Conservation (phyloP, 2,113 vertebrate genomes). For the Dasyornis broadbenti region DNA sequence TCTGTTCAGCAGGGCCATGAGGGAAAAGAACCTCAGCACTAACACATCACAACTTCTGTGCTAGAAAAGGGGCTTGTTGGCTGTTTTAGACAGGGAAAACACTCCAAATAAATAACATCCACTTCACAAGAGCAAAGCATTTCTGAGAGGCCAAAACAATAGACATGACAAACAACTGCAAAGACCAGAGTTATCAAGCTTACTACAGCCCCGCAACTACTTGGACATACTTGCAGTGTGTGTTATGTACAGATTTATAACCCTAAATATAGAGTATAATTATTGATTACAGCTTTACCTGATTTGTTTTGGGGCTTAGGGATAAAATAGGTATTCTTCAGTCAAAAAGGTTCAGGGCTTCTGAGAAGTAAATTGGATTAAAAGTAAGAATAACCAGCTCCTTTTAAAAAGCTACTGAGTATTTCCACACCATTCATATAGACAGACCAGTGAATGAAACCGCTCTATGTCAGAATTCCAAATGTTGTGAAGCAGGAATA, state of each 20-base stretch:
- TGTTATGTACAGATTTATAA: neutral
- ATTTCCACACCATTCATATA: neutral
- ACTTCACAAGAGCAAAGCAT: neutral
- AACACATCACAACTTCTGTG: neutral
- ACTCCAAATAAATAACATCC: neutral
- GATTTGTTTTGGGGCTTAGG: neutral
- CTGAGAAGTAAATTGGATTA: neutral
- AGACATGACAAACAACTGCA: neutral
- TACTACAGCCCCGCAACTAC: neutral
- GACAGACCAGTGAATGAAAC: neutral
- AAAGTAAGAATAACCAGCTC: neutral
- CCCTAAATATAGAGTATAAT: neutral
- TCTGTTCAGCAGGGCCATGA: neutral
- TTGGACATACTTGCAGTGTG: neutral
- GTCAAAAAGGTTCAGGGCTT: neutral
- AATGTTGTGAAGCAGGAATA: neutral
- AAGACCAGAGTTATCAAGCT: neutral
- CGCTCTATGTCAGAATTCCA: neutral
- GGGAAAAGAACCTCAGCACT: neutral
- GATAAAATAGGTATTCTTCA: neutral
- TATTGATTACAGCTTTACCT: neutral
- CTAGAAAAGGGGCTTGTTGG: slow-evolving; percentile 27
- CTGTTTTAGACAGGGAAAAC: slow-evolving; percentile 38
- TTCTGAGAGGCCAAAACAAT: neutral
- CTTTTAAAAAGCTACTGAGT: neutral